Evolutionary conservation across 2,797 vertebrate species (phyloP), one percentile per base, ranked within the genome.

Genomic region (Sebastes matsubarae): DNA sequence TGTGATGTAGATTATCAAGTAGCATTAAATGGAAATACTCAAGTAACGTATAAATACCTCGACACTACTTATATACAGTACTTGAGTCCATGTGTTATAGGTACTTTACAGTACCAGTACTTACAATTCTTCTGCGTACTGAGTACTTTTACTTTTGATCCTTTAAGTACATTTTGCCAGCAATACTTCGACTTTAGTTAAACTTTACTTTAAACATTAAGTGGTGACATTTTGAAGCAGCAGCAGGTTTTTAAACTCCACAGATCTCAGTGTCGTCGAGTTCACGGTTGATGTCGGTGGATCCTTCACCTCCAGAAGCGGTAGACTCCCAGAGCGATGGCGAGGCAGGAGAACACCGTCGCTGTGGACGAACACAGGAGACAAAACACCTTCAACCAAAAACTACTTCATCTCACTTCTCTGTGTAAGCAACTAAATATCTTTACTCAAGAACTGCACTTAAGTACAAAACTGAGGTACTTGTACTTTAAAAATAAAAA

Each of bases 301-400:
- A 4, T 52, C 22, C 65, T 77, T 96, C 95, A 97, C 75, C 96
- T 98, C 98, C 97, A 99, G 74, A 98, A 85, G n/a, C 97, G 92
- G 79, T 99, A 98, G 89, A 99, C 96, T 58, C 97, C 97, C 92
- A 99, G 83, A 9, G 97, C 96, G 84, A 99, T 96, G 18, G 97
- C 97, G n/a, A 99, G 94, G 90, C 97, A 99, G 71, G 97, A 95
- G 90, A 99, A 99, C 16, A 99, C 94, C 0, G 97, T 97, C 1
- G 95, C 98, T 99, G 95, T 16, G 79, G 65, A 86, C 24, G 14
- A 38, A 70, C 46, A 69, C 89, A 34, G 4, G 6, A 16, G 4
- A 67, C 18, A 50, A 20, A 42, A 42, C 38, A 42, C 38, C 38
- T 7, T 42, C 38, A 42, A 16, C 38, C 13, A 6, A 42, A 14